A percentile compares a stretch with the other conserved stretches of the same genome.
phyloP scores from a whole-genome alignment of 2,797 vertebrate species.

The Nyctalus aviator region DNA sequence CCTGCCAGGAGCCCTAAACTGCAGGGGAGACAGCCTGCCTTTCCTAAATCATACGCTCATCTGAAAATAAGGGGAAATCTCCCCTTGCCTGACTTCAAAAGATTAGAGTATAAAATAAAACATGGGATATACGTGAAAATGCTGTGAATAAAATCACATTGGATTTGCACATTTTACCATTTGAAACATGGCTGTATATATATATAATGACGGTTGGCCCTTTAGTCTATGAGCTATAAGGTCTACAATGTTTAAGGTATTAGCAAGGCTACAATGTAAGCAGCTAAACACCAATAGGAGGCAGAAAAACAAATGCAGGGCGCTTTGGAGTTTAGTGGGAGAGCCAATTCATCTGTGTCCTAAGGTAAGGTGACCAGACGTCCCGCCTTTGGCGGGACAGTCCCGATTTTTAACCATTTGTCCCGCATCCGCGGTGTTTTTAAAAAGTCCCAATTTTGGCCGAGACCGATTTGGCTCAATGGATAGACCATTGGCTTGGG shows the following conservation, averaged over 20 bases:
- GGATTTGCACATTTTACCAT: background rate
- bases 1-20: background rate
- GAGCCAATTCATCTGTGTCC: background rate
- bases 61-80: background rate
- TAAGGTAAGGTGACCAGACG: too few relatives aligned
- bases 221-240: conserved; percentile 13
- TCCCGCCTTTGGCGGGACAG: too few relatives aligned
- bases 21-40: background rate
- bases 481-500: too few relatives aligned
- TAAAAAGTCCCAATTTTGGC: too few relatives aligned
- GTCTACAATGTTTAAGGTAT: conserved; percentile 32
- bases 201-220: background rate
- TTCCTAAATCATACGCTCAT: background rate
- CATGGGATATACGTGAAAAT: background rate
- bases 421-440: too few relatives aligned
- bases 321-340: background rate
- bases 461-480: too few relatives aligned
- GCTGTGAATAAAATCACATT: conserved; percentile 48
- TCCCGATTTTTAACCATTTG: too few relatives aligned
- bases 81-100: background rate
- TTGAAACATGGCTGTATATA: background rate
- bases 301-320: conserved; percentile 1
- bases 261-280: background rate
- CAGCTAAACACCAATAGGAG: background rate
- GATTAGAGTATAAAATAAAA: conserved; percentile 25